Conservation (phyloP, 2,888 invertebrate species). For the Andrena marginata region DNA sequence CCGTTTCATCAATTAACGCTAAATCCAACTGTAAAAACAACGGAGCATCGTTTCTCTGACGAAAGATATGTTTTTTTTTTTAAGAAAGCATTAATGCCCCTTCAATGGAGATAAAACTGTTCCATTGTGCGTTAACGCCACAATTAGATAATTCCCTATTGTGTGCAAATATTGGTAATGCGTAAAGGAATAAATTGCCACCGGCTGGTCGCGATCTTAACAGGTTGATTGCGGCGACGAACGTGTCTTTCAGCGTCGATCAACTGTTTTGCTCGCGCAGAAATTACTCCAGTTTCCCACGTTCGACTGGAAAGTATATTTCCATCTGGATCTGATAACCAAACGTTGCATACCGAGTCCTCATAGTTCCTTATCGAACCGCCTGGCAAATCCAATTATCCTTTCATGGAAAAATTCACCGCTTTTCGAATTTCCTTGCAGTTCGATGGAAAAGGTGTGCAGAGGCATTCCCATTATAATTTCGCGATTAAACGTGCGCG, state of each 20-base stretch:
- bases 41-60: not conserved
- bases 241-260: conserved; percentile 11
- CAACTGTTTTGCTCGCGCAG: not conserved
- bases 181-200: conserved; percentile 7
- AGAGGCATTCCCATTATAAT: not conserved
- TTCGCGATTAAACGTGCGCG: not conserved
- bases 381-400: too few species aligned
- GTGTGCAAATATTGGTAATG: conserved; percentile 45
- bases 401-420: too few species aligned
- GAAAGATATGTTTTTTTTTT: not conserved
- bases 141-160: conserved; percentile 42
- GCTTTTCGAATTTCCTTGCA: too few species aligned
- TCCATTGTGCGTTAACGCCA: conserved; percentile 24
- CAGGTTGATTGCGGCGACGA: not conserved
- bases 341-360: too few species aligned
- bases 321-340: too few species aligned
- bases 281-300: too few species aligned
- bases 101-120: conserved; percentile 19
- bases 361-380: too few species aligned
- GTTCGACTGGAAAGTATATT: too few species aligned
- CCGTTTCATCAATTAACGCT: not conserved
- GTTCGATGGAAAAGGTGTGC: not conserved
- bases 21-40: not conserved
- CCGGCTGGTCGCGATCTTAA: conserved; percentile 13
- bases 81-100: not conserved